Evolutionary conservation across 2,113 vertebrate genomes (phyloP), one percentile per base, ranked within the genome.

Genomic region (Macroglossus sobrinus): DNA sequence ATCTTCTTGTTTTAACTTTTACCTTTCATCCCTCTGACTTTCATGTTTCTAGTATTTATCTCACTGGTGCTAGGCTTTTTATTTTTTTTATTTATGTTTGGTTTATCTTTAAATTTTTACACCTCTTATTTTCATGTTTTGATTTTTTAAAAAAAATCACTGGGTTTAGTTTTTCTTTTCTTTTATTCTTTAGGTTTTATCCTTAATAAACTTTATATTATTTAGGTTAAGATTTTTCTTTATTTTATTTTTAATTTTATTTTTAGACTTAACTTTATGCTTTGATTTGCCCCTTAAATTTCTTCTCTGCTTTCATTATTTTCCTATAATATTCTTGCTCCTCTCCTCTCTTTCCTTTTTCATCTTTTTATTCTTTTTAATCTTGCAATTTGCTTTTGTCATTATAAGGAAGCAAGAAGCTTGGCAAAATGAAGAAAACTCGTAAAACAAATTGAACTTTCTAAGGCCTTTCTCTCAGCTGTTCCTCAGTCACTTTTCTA

Each of bases 91-190:
- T 87, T 97, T 96, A 88, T 95, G 16, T 19, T 69, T 35, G 74
- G 81, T 92, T 95, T 91, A 66, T 72, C 80, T 97, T 95, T 88
- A 96, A 91, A 61, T 85, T 93, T 96, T 93, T 82, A 95, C 66
- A 5, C 30, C 50, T 85, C 10, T 85, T 72, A 47, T 71, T 71
- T 96, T 95, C 12, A 71, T 59, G 12, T 84, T 91, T 86, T 30
- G 6, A 22, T 80, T 78, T 75, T 79, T 18, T 22, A 4, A 0
- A 10, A 92, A 10, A 97, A 80, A 81, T 91, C 43, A 81, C 19
- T 91, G 40, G 16, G 43, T 93, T 94, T 90, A 82, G 24, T 14
- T 86, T 79, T 93, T 88, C 26, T 80, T 59, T 53, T 19, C 68
- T 90, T 68, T 14, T n/a, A 47, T 88, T 92, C 35, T 33, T 92